Conservation (phyloP, 2,797 vertebrate species). For the Ptychadena robeensis region DNA sequence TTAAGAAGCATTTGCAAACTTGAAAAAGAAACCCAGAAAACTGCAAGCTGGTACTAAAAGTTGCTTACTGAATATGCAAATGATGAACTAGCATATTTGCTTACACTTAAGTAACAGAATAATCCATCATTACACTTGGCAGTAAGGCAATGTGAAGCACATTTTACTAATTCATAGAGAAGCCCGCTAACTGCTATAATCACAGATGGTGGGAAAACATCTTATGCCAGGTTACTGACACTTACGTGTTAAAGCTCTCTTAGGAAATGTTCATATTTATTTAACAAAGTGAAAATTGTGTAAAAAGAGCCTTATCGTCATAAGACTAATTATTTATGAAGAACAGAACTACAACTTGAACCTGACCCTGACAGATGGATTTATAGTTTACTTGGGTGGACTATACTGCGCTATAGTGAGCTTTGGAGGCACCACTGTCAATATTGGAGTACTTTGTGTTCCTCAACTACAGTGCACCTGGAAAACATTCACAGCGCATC, state of each 20-base stretch:
- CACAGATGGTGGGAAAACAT: background rate
- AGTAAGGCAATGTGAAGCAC: background rate
- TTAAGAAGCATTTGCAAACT: background rate
- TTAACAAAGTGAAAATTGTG: too few species aligned
- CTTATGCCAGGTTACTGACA: background rate
- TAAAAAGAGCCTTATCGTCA: too few species aligned
- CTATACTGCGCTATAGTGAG: background rate
- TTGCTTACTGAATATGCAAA: background rate
- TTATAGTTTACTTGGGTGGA: background rate
- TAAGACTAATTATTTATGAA: too few species aligned
- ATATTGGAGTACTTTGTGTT: background rate
- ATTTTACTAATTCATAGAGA: background rate
- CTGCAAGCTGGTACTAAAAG: background rate
- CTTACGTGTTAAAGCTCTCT: background rate
- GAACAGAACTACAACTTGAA: background rate
- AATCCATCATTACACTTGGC: background rate
- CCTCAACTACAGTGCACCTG: too few species aligned
- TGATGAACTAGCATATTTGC: background rate
- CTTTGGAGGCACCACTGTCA: background rate
- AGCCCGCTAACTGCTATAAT: background rate
- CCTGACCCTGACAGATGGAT: too few species aligned
- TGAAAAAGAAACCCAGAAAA: background rate
- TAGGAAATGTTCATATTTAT: too few species aligned
- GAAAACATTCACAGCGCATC: too few species aligned
- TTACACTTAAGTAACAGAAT: background rate